Conservation (phyloP, 2,113 vertebrate genomes). For the Sander lucioperca region DNA sequence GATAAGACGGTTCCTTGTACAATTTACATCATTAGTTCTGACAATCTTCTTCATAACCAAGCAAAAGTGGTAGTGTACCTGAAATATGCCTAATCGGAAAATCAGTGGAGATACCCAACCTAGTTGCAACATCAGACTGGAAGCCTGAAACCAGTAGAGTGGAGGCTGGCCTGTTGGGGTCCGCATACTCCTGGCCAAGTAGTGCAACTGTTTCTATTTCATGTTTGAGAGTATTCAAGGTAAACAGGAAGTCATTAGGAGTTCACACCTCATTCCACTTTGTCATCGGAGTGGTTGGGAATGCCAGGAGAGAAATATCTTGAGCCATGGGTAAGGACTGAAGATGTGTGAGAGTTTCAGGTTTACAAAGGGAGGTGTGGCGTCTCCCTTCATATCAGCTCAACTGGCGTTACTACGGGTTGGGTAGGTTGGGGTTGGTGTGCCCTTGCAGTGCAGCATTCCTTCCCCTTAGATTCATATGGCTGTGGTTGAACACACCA, state of each 20-base stretch:
- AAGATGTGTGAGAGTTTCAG: conserved; percentile 12
- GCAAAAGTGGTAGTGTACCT: too few species aligned
- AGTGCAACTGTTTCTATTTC: background rate
- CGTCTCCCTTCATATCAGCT: background rate
- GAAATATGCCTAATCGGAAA: too few species aligned
- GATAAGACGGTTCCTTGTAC: too few species aligned
- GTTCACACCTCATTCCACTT: background rate
- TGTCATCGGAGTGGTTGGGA: background rate
- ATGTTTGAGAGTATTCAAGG: background rate
- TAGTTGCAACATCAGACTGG: background rate
- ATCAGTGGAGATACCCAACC: too few species aligned
- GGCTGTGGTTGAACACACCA: conserved; percentile 11
- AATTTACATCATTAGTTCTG: too few species aligned
- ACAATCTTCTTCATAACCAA: too few species aligned
- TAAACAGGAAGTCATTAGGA: background rate
- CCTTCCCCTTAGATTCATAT: conserved; percentile 37
- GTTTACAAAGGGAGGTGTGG: conserved; percentile 46
- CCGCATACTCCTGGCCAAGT: background rate
- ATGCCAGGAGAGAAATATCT: background rate
- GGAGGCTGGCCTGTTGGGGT: background rate
- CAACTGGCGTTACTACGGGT: conserved; percentile 43
- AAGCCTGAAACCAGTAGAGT: background rate
- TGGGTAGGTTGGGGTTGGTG: conserved; percentile 52
- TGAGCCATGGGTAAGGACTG: conserved; percentile 1
- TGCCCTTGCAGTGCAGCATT: conserved; percentile 65